These are phyloP conservation scores for Hirundichthys speculiger DNA, from an alignment of 2,113 vertebrate genomes.

Conservation along the genomic window DNA sequence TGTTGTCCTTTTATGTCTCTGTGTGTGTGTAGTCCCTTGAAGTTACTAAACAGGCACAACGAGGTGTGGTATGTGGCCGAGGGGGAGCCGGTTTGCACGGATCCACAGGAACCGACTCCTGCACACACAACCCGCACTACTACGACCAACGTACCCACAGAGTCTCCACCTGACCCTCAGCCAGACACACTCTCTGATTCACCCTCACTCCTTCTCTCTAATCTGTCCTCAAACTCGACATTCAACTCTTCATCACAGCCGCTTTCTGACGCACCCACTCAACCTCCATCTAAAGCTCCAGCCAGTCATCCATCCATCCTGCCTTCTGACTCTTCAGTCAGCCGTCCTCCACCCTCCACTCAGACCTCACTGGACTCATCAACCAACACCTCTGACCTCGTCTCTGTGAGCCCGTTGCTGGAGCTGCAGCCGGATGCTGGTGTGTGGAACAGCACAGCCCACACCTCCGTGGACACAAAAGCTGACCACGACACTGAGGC, in stretches of 20 bases:
- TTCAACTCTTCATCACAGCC: constrained; percentile 37
- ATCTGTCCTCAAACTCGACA: constrained; percentile 2
- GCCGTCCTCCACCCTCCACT: constrained; percentile 15
- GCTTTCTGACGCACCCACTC: constrained; percentile 1
- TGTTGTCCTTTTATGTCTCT: constrained; percentile 40
- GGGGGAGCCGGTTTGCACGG: constrained; percentile 67
- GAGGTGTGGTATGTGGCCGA: constrained; percentile 83
- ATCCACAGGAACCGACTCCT: constrained; percentile 61
- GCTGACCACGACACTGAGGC: constrained; percentile 11
- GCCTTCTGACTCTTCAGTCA: not conserved
- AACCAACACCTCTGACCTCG: constrained; percentile 23
- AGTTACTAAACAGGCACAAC: constrained; percentile 82
- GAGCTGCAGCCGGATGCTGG: constrained; percentile 24
- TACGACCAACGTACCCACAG: constrained; percentile 2
- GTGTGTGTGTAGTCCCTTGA: constrained; percentile 75
- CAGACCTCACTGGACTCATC: constrained; percentile 19
- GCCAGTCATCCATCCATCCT: constrained; percentile 7
- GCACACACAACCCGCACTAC: constrained; percentile 45
- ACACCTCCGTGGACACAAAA: constrained; percentile 29
- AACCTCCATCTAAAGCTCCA: constrained; percentile 16
- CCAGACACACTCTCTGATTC: constrained; percentile 37
- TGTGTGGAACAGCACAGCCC: constrained; percentile 44
- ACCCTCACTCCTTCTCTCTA: constrained; percentile 11
- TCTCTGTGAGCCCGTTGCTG: constrained; percentile 11
- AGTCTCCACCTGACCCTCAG: not conserved